These are phyloP conservation scores for Pelochelys cantorii DNA, from an alignment of 2,797 vertebrate species.

Conservation along the genomic window DNA sequence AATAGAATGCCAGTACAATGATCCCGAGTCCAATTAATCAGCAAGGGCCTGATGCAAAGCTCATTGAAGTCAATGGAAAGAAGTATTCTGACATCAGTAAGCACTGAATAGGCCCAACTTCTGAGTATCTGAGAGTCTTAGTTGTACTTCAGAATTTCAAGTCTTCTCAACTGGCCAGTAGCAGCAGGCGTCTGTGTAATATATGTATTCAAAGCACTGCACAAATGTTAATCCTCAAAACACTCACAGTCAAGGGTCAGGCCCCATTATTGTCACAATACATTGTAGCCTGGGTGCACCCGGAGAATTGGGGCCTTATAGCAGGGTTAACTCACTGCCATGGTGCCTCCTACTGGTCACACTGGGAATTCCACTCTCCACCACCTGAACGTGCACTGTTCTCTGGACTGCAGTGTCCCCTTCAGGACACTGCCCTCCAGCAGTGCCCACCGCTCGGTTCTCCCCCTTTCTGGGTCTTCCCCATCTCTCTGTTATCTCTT, in stretches of 20 bases:
- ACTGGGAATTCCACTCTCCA: too few relatives aligned
- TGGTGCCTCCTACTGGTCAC: too few relatives aligned
- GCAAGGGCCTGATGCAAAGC: neutral
- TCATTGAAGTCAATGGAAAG: neutral
- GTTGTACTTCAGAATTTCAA: neutral
- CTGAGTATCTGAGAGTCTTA: neutral
- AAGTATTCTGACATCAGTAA: neutral
- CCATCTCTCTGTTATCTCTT: too few relatives aligned
- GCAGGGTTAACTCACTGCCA: too few relatives aligned
- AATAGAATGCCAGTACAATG: neutral
- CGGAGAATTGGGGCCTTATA: too few relatives aligned
- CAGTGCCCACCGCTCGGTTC: too few relatives aligned
- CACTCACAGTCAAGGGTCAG: neutral
- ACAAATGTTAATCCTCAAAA: neutral
- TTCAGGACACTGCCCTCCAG: too few relatives aligned
- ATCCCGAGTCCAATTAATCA: rapidly evolving
- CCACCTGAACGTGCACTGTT: too few relatives aligned
- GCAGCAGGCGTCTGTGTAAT: neutral
- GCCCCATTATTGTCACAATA: neutral
- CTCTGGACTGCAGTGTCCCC: too few relatives aligned
- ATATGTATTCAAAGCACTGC: rapidly evolving
- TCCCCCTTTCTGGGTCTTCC: too few relatives aligned
- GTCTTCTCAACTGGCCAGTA: neutral
- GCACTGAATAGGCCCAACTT: neutral
- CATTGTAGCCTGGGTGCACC: neutral